phyloP scores from a whole-genome alignment of 2,888 invertebrate genomes.

The Seira sanloemensis region DNA sequence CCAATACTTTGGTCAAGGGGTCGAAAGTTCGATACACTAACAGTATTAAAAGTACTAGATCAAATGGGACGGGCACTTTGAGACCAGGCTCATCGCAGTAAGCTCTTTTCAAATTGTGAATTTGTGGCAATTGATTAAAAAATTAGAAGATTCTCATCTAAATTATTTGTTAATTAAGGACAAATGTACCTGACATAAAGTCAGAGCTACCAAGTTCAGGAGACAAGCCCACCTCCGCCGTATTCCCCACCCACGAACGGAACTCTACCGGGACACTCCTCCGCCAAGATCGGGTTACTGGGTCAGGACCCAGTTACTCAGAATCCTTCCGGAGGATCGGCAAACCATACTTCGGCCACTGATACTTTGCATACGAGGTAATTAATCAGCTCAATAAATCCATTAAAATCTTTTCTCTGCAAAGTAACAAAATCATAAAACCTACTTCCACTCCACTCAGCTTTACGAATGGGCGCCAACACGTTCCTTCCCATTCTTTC shows the following conservation, averaged over 20 bases:
- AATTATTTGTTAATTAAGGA: constrained; percentile 39
- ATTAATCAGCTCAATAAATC: background rate
- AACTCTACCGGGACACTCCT: constrained; percentile 23
- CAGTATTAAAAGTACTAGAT: constrained; percentile 66
- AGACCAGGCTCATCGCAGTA: constrained; percentile 64
- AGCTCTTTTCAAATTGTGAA: no score
- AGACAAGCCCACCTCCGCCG: constrained; percentile 77
- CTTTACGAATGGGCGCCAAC: constrained; percentile 68
- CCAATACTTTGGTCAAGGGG: constrained; percentile 64
- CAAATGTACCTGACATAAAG: constrained; percentile 59
- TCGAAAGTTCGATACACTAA: constrained; percentile 65
- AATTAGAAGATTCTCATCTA: background rate
- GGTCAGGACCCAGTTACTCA: constrained; percentile 64
- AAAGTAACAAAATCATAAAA: background rate
- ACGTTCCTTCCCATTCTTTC: constrained; percentile 51
- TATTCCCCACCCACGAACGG: constrained; percentile 75
- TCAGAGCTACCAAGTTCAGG: constrained; percentile 67
- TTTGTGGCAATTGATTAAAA: constrained; percentile 13
- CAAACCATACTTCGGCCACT: constrained; percentile 35
- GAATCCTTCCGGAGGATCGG: constrained; percentile 45
- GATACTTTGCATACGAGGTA: constrained; percentile 66
- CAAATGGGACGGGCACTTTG: constrained; percentile 41
- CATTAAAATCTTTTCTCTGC: background rate
- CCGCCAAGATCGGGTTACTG: constrained; percentile 64
- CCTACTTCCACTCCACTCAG: no score